phyloP scores from a whole-genome alignment of 2,113 vertebrate genomes.

The Pagrus major region DNA sequence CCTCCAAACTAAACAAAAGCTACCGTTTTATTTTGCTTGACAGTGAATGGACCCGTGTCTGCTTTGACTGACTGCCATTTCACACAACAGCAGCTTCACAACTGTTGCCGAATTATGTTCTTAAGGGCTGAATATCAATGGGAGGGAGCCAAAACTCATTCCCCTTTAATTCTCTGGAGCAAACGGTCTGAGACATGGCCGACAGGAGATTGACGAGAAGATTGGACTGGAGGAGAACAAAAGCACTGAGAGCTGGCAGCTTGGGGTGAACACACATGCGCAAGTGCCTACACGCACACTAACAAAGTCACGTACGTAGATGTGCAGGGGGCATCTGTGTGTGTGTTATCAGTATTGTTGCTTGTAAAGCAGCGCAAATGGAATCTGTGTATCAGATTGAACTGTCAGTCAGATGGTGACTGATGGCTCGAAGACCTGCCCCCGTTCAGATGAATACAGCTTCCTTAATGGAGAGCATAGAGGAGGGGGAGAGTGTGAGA shows the following conservation, averaged over 20 bases:
- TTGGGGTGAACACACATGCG: slow-evolving; percentile 29
- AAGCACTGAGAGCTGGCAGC: slow-evolving; percentile 61
- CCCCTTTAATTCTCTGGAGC: slow-evolving; percentile 51
- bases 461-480: slow-evolving; percentile 40
- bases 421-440: slow-evolving; percentile 69
- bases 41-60: slow-evolving; percentile 30
- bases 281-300: not conserved
- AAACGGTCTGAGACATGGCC: slow-evolving; percentile 30
- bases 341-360: slow-evolving; percentile 64
- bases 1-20: slow-evolving; percentile 50
- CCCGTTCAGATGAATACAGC: slow-evolving; percentile 42
- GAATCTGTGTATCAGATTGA: slow-evolving; percentile 81
- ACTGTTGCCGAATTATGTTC: slow-evolving; percentile 32
- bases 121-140: slow-evolving; percentile 50
- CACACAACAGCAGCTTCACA: slow-evolving; percentile 2
- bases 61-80: slow-evolving; percentile 44
- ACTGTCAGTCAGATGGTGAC: slow-evolving; percentile 78
- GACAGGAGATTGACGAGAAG: slow-evolving; percentile 68
- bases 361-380: slow-evolving; percentile 72
- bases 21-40: slow-evolving; percentile 57
- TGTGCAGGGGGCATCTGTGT: slow-evolving; percentile 47
- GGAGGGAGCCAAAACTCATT: slow-evolving; percentile 49
- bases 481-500: not conserved
- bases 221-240: slow-evolving; percentile 66
- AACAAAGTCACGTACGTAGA: slow-evolving; percentile 33